Evolutionary conservation across 1,140 invertebrate species (phyloP), one percentile per base, ranked within the genome.

Genomic region (Chlorops oryzae): DNA sequence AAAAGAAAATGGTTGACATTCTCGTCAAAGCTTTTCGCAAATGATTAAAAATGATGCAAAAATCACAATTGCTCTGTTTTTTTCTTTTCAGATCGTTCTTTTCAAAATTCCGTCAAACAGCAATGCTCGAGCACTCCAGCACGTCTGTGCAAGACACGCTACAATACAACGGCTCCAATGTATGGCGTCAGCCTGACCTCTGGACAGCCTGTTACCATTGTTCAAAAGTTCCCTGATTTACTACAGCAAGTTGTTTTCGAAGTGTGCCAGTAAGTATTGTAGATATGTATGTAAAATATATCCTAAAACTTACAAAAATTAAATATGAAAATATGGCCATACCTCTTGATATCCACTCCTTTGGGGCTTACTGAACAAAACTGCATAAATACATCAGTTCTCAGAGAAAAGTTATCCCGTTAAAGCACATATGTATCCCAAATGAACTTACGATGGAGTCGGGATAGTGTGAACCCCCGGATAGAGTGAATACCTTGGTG

Each of bases 221-320:
- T 93, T 20, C 91, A 94, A 75, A 94, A 93, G 72, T 94, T 94
- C 65, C 91, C 91, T 3, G 90, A 93, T 75, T 77, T 94, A n/a
- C 72, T 94, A 25, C 91, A 94, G 66, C 91, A 94, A 77, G 90
- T 93, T 39, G 88, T 94, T 39, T 94, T 91, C 62, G 90, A 93
- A 75, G 88, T 90, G 50, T 87, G 85, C 81, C 82, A 85, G 84
- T 81, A 54, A 79, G 79, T 79, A 52, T 39, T 20, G 6, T 23
- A 24, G 18, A 28, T 27, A 22, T n/a, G n/a, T n/a, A n/a, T n/a
- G n/a, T n/a, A n/a, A n/a, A n/a, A n/a, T n/a, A n/a, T n/a, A n/a
- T n/a, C n/a, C n/a, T n/a, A n/a, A n/a, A n/a, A n/a, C n/a, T n/a
- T n/a, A n/a, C n/a, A n/a, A n/a, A n/a, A n/a, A n/a, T n/a, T n/a